Evolutionary conservation across 2,113 vertebrate species (phyloP).

Genomic region (Axis porcinus): DNA sequence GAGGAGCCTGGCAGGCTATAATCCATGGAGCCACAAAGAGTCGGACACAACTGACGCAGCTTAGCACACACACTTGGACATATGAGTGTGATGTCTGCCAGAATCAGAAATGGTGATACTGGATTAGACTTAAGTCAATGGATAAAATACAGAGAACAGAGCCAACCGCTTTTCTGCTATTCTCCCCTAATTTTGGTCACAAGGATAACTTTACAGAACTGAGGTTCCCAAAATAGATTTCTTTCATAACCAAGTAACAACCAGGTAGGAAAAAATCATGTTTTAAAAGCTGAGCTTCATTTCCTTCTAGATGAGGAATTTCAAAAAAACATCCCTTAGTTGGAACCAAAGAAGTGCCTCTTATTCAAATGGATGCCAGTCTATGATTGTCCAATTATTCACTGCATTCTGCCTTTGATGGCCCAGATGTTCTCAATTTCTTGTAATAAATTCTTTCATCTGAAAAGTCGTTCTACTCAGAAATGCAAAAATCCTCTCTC

Average conservation of each 20-base stretch:
- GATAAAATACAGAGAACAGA: not conserved
- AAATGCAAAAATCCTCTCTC: constrained; percentile 82
- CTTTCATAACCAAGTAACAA: constrained; percentile 34
- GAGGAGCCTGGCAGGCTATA: not conserved
- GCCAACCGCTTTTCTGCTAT: not conserved
- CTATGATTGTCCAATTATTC: constrained; percentile 87
- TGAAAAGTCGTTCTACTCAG: constrained; percentile 79
- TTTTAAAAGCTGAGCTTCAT: constrained; percentile 24
- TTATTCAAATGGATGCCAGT: constrained; percentile 79
- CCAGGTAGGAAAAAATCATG: constrained; percentile 56
- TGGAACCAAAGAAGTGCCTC: constrained; percentile 68
- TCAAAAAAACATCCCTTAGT: constrained; percentile 62
- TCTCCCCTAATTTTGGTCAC: not conserved
- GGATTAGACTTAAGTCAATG: not conserved
- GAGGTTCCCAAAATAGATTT: constrained; percentile 27
- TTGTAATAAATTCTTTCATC: constrained; percentile 79
- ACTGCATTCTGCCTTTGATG: constrained; percentile 81
- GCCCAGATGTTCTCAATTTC: constrained; percentile 87
- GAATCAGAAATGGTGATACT: not conserved
- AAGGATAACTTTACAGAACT: not conserved
- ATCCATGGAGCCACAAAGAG: not conserved
- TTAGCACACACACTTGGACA: not conserved
- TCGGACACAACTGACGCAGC: not conserved
- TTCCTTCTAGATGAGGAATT: constrained; percentile 36
- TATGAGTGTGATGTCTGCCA: not conserved